Conservation (phyloP, 2,888 invertebrate species). For the Carterocephalus palaemon region DNA sequence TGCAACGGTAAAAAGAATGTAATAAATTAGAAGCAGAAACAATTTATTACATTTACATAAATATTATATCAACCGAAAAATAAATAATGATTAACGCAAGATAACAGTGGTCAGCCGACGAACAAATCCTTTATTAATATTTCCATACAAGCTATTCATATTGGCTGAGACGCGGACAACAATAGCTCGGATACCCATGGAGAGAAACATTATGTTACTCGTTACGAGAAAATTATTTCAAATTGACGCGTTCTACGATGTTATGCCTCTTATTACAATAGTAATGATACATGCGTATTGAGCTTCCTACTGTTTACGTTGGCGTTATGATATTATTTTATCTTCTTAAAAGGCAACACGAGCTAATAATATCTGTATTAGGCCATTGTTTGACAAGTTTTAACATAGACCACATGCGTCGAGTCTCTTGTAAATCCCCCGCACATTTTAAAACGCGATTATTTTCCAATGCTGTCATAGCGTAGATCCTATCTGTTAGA, state of each 20-base stretch:
- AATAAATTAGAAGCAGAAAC: constrained; percentile 5
- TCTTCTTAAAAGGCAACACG: constrained; percentile 30
- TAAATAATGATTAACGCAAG: constrained; percentile 9
- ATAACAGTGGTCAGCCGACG: constrained; percentile 25
- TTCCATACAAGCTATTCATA: constrained; percentile 29
- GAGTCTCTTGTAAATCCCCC: constrained; percentile 28
- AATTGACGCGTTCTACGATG: constrained; percentile 45
- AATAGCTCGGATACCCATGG: constrained; percentile 22
- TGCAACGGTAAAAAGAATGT: no score
- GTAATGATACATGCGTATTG: constrained; percentile 31
- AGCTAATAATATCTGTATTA: constrained; percentile 35
- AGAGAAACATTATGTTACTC: constrained; percentile 28
- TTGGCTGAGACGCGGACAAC: constrained; percentile 17
- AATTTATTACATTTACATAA: constrained; percentile 5
- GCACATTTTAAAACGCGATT: constrained; percentile 2
- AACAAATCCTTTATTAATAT: constrained; percentile 35
- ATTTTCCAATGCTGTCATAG: constrained; percentile 11
- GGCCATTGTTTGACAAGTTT: constrained; percentile 29
- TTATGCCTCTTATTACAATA: constrained; percentile 38
- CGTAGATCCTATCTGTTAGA: constrained; percentile 14
- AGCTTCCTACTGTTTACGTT: constrained; percentile 29
- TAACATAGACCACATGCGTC: constrained; percentile 45
- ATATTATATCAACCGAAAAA: constrained; percentile 17
- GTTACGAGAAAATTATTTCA: constrained; percentile 61
- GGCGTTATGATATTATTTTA: constrained; percentile 34